phyloP scores from a whole-genome alignment of 2,113 vertebrate species.

The Onychorhynchus coronatus region DNA sequence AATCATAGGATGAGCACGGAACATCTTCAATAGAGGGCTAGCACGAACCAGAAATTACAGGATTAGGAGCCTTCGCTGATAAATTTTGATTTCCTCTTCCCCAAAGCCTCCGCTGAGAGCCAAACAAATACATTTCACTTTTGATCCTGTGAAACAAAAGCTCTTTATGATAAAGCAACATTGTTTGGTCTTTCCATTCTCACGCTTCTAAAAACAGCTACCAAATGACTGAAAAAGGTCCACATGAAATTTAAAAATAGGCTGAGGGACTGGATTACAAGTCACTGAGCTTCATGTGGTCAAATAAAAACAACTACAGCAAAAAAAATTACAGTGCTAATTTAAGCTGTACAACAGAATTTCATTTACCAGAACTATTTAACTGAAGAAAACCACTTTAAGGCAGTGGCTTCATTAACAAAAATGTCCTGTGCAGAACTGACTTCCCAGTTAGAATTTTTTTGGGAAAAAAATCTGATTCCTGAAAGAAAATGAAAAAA shows the following conservation, averaged over 20 bases:
- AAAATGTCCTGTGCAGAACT: slow-evolving; percentile 34
- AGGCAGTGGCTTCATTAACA: slow-evolving; percentile 52
- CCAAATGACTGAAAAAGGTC: slow-evolving; percentile 28
- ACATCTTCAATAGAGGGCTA: not conserved
- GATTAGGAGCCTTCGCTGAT: not conserved
- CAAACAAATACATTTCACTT: slow-evolving; percentile 37
- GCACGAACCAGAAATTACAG: not conserved
- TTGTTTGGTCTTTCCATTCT: slow-evolving; percentile 67
- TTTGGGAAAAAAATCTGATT: not conserved
- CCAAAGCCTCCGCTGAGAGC: not conserved
- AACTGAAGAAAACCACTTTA: slow-evolving; percentile 45
- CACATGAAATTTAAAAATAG: slow-evolving; percentile 75
- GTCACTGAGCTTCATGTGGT: slow-evolving; percentile 57
- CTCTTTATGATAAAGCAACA: slow-evolving; percentile 53
- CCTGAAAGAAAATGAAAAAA: not conserved
- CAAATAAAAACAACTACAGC: slow-evolving; percentile 55
- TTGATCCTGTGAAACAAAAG: slow-evolving; percentile 47
- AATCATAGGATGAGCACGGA: fast-evolving
- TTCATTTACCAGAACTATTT: slow-evolving; percentile 67
- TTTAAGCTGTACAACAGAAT: slow-evolving; percentile 60
- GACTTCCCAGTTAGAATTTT: not conserved
- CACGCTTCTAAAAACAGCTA: slow-evolving; percentile 55
- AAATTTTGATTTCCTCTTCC: not conserved
- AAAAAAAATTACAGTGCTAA: slow-evolving; percentile 54
- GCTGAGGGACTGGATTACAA: slow-evolving; percentile 59